phyloP scores from a whole-genome alignment of 2,797 vertebrate species.

The Helostoma temminkii region DNA sequence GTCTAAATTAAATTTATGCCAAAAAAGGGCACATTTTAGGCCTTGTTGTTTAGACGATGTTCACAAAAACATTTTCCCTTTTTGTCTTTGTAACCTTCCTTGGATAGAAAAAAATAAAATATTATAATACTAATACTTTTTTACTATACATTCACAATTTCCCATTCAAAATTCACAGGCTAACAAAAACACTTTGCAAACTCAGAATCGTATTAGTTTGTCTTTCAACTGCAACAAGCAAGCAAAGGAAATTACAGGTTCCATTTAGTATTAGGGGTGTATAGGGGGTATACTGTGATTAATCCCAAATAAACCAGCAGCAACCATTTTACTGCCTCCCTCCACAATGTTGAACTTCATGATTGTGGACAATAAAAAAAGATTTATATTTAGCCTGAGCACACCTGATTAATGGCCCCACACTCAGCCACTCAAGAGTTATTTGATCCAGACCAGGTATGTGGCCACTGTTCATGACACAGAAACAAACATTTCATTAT shows the following conservation, averaged over 20 bases:
- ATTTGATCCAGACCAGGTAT: conserved; percentile 60
- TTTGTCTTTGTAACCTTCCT: no score
- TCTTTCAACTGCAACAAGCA: conserved; percentile 3
- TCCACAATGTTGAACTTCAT: conserved; percentile 64
- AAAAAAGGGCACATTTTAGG: no score
- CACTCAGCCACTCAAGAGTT: conserved; percentile 18
- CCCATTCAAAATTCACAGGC: no score
- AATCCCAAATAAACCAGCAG: conserved; percentile 39
- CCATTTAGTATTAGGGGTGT: no score
- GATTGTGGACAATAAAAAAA: conserved; percentile 65
- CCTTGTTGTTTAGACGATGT: no score
- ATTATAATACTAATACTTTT: no score
- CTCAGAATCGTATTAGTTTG: neutral
- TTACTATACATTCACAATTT: no score
- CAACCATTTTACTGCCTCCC: conserved; percentile 56
- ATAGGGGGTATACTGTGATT: no score
- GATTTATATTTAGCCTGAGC: conserved; percentile 61
- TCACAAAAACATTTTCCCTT: no score
- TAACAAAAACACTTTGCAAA: neutral
- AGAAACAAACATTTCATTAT: conserved; percentile 57
- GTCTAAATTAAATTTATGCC: no score
- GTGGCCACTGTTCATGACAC: conserved; percentile 51
- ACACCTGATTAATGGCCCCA: conserved; percentile 41
- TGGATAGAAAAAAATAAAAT: no score
- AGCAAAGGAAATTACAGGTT: conserved; percentile 57